Evolutionary conservation across 1,140 invertebrate genomes (phyloP).

Genomic region (Zelostemma sp.): DNA sequence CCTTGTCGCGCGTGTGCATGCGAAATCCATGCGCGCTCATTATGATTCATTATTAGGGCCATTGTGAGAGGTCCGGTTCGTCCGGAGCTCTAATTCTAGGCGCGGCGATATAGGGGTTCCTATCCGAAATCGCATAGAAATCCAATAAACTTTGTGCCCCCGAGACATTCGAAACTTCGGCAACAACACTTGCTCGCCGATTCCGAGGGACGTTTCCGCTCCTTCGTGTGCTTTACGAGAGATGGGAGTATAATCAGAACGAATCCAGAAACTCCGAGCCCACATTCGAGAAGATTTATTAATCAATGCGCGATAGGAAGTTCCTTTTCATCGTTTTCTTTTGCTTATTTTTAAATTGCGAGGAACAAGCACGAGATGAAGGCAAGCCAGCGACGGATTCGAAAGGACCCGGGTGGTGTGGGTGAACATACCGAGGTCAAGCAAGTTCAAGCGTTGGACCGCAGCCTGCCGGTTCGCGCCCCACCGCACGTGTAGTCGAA

Average conservation of each 20-base stretch:
- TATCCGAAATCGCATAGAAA: no score
- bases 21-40: constrained; percentile 54
- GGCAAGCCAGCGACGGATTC: constrained; percentile 33
- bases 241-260: no score
- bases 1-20: constrained; percentile 25
- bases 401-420: constrained; percentile 49
- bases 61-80: constrained; percentile 59
- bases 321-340: background rate
- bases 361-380: constrained; percentile 3
- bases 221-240: no score
- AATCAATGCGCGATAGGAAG: no score
- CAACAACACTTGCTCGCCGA: no score
- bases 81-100: constrained; percentile 47
- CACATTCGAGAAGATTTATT: no score
- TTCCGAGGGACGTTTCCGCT: no score
- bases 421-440: constrained; percentile 60
- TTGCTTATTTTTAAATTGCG: background rate
- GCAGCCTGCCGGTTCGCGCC: background rate
- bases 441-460: constrained; percentile 54
- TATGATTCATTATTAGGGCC: constrained; percentile 63
- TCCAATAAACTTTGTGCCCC: no score
- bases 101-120: constrained; percentile 40
- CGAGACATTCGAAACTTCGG: no score
- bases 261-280: no score
- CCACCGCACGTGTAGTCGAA: constrained; percentile 18